A percentile compares a stretch with the other conserved stretches of the same genome.
These are phyloP conservation scores for Callithrix jacchus DNA, from an alignment of 2,113 vertebrate species.

Conservation along the genomic window DNA sequence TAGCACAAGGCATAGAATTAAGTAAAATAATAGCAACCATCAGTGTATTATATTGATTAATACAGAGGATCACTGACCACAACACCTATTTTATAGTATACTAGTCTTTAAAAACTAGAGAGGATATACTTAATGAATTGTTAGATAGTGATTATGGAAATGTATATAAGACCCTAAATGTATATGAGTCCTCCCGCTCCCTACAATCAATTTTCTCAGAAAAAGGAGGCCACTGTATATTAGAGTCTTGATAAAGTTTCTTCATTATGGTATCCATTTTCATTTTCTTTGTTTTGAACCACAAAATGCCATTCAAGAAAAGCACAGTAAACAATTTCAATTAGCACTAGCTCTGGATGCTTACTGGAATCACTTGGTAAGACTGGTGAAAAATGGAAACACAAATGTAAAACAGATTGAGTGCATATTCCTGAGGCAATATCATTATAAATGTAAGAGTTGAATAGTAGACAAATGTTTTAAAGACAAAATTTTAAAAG, in stretches of 20 bases:
- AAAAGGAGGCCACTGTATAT: not conserved
- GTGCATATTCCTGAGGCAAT: not conserved
- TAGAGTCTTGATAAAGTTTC: not conserved
- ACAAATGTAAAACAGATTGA: not conserved
- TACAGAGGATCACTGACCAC: not conserved
- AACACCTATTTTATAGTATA: not conserved
- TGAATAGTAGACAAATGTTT: not conserved
- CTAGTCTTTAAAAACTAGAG: not conserved
- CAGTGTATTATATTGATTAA: not conserved
- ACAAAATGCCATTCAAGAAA: not conserved
- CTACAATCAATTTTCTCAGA: not conserved
- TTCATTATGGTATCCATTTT: not conserved
- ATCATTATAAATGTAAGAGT: not conserved
- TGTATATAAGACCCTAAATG: not conserved
- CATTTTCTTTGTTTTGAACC: not conserved
- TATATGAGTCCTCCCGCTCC: not conserved
- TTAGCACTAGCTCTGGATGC: not conserved
- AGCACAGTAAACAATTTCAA: not conserved
- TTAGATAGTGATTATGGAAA: not conserved
- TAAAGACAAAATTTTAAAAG: constrained; percentile 40
- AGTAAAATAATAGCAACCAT: constrained; percentile 13
- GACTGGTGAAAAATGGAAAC: not conserved
- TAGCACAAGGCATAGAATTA: not conserved
- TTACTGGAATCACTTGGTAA: not conserved
- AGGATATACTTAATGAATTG: not conserved